Evolutionary conservation across 1,140 invertebrate species (phyloP), one percentile per base, ranked within the genome.

Genomic region (Pentalonia nigronervosa): DNA sequence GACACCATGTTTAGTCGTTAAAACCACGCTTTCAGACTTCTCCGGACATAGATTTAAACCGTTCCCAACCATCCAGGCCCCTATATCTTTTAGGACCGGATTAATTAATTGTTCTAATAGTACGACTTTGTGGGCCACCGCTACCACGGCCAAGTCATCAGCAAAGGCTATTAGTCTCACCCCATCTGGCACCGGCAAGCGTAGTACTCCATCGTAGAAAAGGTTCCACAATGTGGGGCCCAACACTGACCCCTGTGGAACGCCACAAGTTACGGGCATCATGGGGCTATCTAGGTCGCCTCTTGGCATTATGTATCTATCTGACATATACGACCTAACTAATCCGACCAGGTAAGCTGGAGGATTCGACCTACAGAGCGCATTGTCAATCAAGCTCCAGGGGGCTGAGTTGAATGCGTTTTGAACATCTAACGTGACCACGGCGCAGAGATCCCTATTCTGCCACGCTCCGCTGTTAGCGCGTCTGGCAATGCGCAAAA

Each of bases 371-470:
- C 36, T 84, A 4, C n/a, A 60, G 7, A 93, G 50, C 1, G 76
- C 76, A 9, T 41, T 23, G 7, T 56, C 83, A 7, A 93, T 93
- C 1, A 60, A 47, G 21, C 20, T 20, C 93, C 93, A 93, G 14
- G 93, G 93, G 23, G 93, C 84, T 7, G 83, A 87, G 47, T 93
- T 93, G 23, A 93, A 93, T 1, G 93, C 93, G 45, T 93, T 93
- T 41, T 9, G 2, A 2, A 93, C 84, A 45, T 86, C 87, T 20
- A 88, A 34, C 1, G 23, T 36, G 3, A 53, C 48, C 47, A 88
- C 1, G 2, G 8, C 47, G n/a, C 87, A 88, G 2, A 88, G 30
- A 1, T 88, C 47, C 48, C 47, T 50, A 21, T 50, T 4, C 14
- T n/a, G 30, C 6, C n/a, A 3, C 6, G 47, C 20, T 8, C 87